Conservation (phyloP, 2,113 vertebrate genomes). For the Poecilia latipinna region DNA sequence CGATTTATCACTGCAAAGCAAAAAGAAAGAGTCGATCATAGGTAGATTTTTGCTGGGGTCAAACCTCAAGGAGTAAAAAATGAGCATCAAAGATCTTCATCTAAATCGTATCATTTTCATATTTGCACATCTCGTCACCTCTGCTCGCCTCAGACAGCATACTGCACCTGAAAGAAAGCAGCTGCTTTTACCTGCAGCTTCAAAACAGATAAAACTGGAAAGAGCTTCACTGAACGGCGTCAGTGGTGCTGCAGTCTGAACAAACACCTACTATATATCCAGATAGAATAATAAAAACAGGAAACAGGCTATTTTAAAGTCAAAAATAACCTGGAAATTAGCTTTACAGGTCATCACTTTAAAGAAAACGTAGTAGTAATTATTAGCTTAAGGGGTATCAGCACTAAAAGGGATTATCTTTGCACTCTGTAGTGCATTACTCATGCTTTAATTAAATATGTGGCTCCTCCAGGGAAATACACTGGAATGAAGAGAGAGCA, state of each 20-base stretch:
- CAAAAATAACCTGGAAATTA: neutral
- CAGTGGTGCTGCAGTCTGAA: neutral
- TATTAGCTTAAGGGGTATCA: constrained; percentile 48
- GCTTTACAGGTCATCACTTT: constrained; percentile 8
- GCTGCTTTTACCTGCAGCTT: neutral
- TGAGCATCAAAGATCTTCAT: constrained; percentile 27
- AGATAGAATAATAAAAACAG: neutral
- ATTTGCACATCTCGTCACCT: constrained; percentile 4
- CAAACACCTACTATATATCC: neutral
- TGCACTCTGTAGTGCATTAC: constrained; percentile 38
- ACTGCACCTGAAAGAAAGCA: neutral
- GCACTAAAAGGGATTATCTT: constrained; percentile 55
- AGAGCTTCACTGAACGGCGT: neutral
- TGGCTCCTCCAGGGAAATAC: constrained; percentile 40
- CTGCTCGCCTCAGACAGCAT: neutral
- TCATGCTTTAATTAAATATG: constrained; percentile 64
- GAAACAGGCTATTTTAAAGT: neutral
- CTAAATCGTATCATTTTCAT: neutral
- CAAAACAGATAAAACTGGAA: no score
- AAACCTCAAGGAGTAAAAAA: constrained; percentile 10
- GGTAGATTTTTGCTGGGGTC: constrained; percentile 31
- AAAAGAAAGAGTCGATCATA: constrained; percentile 19
- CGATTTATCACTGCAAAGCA: constrained; percentile 9
- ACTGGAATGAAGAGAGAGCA: constrained; percentile 34
- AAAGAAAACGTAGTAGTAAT: constrained; percentile 54